phyloP scores from a whole-genome alignment of 1,140 invertebrate genomes.

The Drosophila seguyi region DNA sequence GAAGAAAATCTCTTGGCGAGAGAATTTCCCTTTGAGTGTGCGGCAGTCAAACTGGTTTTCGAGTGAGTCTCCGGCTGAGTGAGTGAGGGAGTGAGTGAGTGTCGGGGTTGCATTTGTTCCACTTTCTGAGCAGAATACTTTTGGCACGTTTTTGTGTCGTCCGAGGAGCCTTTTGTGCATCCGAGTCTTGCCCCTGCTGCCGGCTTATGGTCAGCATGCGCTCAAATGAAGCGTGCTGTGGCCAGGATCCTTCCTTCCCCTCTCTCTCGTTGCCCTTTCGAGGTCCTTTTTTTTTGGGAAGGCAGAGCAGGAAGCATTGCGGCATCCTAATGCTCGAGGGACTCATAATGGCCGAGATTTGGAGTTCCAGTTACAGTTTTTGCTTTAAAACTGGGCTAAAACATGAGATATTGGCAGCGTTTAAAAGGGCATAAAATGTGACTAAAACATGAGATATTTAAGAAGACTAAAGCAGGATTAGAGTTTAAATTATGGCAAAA shows the following conservation, averaged over 20 bases:
- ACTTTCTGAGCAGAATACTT: constrained; percentile 71
- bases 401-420: constrained; percentile 6
- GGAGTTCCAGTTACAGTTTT: constrained; percentile 36
- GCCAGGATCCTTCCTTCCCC: constrained; percentile 4
- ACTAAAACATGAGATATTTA: constrained; percentile 20
- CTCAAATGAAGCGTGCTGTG: constrained; percentile 62
- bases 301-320: constrained; percentile 60
- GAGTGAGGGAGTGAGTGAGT: constrained; percentile 7
- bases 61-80: constrained; percentile 30
- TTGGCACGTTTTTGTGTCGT: constrained; percentile 51
- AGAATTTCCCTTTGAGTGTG: constrained; percentile 34
- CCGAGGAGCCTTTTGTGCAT: constrained; percentile 55
- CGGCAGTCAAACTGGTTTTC: constrained; percentile 21
- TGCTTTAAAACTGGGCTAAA: constrained; percentile 6
- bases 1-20: constrained; percentile 11
- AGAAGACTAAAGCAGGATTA: neutral
- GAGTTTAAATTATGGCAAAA: constrained; percentile 6
- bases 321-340: constrained; percentile 53
- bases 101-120: constrained; percentile 61
- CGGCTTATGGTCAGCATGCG: constrained; percentile 56
- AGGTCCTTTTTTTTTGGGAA: neutral
- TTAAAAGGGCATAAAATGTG: neutral
- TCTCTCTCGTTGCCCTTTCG: neutral
- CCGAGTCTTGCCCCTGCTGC: constrained; percentile 53
- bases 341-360: constrained; percentile 75